A percentile compares a stretch with the other conserved stretches of the same genome.
These are phyloP conservation scores for Oedothorax gibbosus DNA, from an alignment of 1,140 invertebrate genomes.

Conservation along the genomic window DNA sequence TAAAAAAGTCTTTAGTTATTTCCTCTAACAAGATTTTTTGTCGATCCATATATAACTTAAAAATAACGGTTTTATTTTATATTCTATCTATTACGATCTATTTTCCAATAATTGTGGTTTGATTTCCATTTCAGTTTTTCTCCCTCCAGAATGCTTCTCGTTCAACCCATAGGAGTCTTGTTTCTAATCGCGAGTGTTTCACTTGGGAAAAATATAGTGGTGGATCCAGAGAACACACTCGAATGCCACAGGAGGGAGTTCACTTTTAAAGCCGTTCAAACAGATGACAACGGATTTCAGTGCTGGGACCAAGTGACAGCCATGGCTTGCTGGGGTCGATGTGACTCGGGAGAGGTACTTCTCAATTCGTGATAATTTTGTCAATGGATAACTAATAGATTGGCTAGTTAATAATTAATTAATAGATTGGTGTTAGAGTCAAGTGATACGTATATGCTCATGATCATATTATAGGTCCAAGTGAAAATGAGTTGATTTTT, in stretches of 20 bases:
- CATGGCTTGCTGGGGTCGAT: slow-evolving; percentile 84
- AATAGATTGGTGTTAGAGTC: too few relatives aligned
- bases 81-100: too few relatives aligned
- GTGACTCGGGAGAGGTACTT: slow-evolving; percentile 81
- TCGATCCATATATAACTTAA: too few relatives aligned
- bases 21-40: too few relatives aligned
- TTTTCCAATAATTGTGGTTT: not conserved
- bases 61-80: too few relatives aligned
- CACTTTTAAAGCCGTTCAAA: slow-evolving; percentile 67
- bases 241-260: slow-evolving; percentile 72
- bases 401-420: too few relatives aligned
- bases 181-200: slow-evolving; percentile 4
- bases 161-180: slow-evolving; percentile 17
- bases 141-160: slow-evolving; percentile 10
- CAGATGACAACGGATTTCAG: slow-evolving; percentile 74
- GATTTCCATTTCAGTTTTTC: not conserved
- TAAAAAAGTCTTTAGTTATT: too few relatives aligned
- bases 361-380: not conserved
- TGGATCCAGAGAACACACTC: slow-evolving; percentile 64
- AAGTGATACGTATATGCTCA: too few relatives aligned
- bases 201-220: not conserved
- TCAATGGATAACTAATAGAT: too few relatives aligned
- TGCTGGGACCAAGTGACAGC: slow-evolving; percentile 81
- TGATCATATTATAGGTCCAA: too few relatives aligned
- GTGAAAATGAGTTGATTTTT: too few relatives aligned